A percentile compares a stretch with the other conserved stretches of the same genome.
phyloP scores from a whole-genome alignment of 2,888 invertebrate species.

The Drosophila diplacantha region DNA sequence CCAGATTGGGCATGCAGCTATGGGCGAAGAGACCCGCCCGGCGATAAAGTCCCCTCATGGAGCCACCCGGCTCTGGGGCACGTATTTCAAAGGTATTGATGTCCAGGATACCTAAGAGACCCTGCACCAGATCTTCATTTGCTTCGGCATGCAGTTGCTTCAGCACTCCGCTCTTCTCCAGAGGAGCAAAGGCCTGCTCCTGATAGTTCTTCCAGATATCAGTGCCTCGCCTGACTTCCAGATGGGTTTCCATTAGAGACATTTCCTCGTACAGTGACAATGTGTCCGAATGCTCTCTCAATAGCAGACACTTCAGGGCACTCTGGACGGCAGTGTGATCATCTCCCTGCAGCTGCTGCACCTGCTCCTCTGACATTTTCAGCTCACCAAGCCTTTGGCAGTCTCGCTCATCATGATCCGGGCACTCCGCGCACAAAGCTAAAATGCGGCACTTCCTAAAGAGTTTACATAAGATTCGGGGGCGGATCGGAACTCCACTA shows the following conservation, averaged over 20 bases:
- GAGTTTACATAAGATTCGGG: conserved; percentile 5
- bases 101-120: conserved; percentile 85
- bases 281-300: conserved; percentile 77
- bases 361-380: conserved; percentile 67
- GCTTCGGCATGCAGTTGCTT: conserved; percentile 67
- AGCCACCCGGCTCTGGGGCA: conserved; percentile 76
- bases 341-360: conserved; percentile 62
- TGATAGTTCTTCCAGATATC: conserved; percentile 80
- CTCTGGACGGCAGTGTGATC: conserved; percentile 64
- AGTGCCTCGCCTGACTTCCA: conserved; percentile 79
- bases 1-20: conserved; percentile 85
- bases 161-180: conserved; percentile 57
- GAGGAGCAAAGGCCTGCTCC: conserved; percentile 77
- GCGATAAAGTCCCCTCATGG: conserved; percentile 84
- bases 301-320: conserved; percentile 78
- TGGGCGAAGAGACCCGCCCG: conserved; percentile 86
- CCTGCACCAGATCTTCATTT: conserved; percentile 80
- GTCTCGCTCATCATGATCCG: conserved; percentile 79
- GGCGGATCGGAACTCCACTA: not conserved
- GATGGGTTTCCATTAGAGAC: conserved; percentile 81
- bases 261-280: conserved; percentile 79
- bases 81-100: conserved; percentile 87
- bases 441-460: conserved; percentile 79
- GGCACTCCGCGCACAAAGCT: conserved; percentile 78
- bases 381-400: conserved; percentile 79